Conservation (phyloP, 2,113 vertebrate species). For the Ceyx cyanopectus region DNA sequence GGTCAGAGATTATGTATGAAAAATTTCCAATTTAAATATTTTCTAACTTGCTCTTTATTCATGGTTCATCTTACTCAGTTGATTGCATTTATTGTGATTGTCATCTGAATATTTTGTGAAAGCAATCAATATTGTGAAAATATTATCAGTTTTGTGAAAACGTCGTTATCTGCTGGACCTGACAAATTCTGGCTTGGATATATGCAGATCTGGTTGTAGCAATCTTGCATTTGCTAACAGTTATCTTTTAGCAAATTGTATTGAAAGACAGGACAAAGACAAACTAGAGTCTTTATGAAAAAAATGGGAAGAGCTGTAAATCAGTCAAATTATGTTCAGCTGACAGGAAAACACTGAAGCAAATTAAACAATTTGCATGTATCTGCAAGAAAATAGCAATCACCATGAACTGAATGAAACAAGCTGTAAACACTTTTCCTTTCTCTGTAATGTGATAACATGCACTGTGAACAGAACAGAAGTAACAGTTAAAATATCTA, state of each 20-base stretch:
- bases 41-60: neutral
- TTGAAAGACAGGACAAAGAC: neutral
- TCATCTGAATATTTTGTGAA: neutral
- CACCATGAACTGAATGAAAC: neutral
- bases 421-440: rapidly evolving
- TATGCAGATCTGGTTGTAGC: neutral
- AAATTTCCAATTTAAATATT: neutral
- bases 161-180: neutral
- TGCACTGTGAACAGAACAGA: neutral
- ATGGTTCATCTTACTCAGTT: neutral
- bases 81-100: neutral
- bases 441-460: neutral
- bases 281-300: neutral
- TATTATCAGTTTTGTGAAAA: neutral
- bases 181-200: neutral
- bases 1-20: neutral
- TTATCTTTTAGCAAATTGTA: neutral
- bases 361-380: neutral
- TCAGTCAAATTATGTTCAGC: neutral
- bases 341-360: neutral
- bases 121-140: neutral
- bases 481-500: neutral
- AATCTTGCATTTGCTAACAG: neutral
- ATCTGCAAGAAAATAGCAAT: neutral
- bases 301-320: neutral